A percentile compares a stretch with the other conserved stretches of the same genome.
phyloP scores from a whole-genome alignment of 2,797 vertebrate species.

The Macropus fuliginosus region DNA sequence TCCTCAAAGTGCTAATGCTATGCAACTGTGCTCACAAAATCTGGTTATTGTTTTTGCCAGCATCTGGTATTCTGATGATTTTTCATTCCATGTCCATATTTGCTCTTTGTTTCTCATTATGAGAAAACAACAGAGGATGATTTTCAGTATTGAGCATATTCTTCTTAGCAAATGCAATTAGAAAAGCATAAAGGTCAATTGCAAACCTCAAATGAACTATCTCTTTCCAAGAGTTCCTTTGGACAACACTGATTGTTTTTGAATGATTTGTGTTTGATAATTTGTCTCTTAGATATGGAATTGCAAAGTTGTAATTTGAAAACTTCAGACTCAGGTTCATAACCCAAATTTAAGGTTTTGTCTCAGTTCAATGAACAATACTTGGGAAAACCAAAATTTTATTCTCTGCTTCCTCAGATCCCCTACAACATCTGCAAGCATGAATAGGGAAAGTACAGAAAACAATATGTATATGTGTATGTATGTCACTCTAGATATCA shows the following conservation, averaged over 20 bases:
- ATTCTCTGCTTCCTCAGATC: not conserved
- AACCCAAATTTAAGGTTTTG: conserved; percentile 23
- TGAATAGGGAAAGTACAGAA: not conserved
- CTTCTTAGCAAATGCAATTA: not conserved
- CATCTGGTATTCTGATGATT: not conserved
- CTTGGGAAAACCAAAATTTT: not conserved
- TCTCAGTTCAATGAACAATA: not conserved
- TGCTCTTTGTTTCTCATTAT: conserved; percentile 31
- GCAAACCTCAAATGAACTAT: conserved; percentile 22
- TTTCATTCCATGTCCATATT: not conserved
- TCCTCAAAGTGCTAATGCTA: not conserved
- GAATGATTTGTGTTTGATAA: not conserved
- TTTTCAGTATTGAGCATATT: conserved; percentile 33
- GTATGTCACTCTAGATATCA: not conserved
- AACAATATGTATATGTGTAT: not conserved
- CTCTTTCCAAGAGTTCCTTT: conserved; percentile 2
- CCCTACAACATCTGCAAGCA: not conserved
- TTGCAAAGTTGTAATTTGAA: conserved; percentile 10
- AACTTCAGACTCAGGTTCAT: conserved; percentile 5
- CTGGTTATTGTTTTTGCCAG: not conserved
- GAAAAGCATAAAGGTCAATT: not conserved
- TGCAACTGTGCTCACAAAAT: not conserved
- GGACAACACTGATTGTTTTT: not conserved
- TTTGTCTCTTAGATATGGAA: not conserved
- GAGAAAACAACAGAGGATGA: conserved; percentile 33